These are phyloP conservation scores for Apolygus lucorum DNA, from an alignment of 1,140 invertebrate genomes.

Conservation along the genomic window DNA sequence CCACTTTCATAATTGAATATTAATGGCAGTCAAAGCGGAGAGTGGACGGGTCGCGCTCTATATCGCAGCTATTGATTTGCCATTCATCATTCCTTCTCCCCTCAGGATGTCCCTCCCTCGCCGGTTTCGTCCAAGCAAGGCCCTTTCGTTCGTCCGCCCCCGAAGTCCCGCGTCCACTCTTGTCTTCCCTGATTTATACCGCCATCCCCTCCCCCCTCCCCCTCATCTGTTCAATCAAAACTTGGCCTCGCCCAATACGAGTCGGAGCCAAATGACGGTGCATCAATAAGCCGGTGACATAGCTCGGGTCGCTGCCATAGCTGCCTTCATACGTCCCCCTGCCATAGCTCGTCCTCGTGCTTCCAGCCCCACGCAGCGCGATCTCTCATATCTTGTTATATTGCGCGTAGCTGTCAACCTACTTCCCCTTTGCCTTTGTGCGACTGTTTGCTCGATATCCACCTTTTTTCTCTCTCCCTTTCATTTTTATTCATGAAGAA, in stretches of 20 bases:
- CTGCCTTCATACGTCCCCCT: neutral
- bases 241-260: neutral
- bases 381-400: slow-evolving; percentile 3
- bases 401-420: neutral
- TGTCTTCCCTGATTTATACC: slow-evolving; percentile 14
- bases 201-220: neutral
- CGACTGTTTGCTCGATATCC: neutral
- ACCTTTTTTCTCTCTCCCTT: no score
- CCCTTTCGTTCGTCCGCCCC: neutral
- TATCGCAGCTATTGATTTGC: slow-evolving; percentile 13
- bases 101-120: neutral
- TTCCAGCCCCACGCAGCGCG: neutral
- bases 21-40: slow-evolving; percentile 12
- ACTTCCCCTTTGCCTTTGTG: neutral
- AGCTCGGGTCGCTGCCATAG: neutral
- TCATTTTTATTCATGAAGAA: no score
- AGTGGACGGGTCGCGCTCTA: slow-evolving; percentile 4
- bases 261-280: slow-evolving; percentile 4
- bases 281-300: slow-evolving; percentile 4
- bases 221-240: slow-evolving; percentile 11
- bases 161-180: neutral
- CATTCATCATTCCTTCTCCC: slow-evolving; percentile 6
- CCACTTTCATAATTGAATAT: slow-evolving; percentile 11
- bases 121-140: no score
- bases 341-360: neutral